Conservation (phyloP, 2,797 vertebrate species). For the Sphenodon punctatus region DNA sequence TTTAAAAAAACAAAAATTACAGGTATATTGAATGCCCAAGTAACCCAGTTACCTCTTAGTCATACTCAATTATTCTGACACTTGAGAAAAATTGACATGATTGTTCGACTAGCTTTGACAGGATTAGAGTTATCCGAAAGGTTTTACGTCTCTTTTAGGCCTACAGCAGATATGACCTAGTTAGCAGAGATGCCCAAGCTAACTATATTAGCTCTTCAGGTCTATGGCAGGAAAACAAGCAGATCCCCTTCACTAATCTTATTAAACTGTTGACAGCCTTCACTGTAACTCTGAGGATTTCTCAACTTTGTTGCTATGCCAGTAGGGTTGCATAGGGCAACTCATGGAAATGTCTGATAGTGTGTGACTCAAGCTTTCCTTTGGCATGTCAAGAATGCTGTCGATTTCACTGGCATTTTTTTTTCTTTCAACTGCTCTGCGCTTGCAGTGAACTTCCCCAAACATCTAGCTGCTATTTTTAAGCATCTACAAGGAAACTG, state of each 20-base stretch:
- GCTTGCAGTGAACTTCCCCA: constrained; percentile 36
- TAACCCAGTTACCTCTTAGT: constrained; percentile 31
- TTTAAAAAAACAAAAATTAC: background rate
- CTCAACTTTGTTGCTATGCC: constrained; percentile 44
- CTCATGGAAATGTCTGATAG: constrained; percentile 21
- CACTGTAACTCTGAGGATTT: background rate
- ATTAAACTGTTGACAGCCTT: constrained; percentile 60
- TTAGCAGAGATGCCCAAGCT: constrained; percentile 36
- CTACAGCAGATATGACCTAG: constrained; percentile 59
- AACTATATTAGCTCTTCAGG: constrained; percentile 17
- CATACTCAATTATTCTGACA: constrained; percentile 54
- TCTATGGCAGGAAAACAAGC: constrained; percentile 34
- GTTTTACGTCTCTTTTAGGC: constrained; percentile 24
- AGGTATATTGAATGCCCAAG: constrained; percentile 3
- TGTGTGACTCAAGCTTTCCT: background rate
- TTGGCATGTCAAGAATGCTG: background rate
- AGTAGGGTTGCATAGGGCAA: background rate
- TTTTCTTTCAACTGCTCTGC: constrained; percentile 24
- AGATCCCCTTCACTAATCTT: constrained; percentile 54
- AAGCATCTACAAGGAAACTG: constrained; percentile 46
- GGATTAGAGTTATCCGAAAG: constrained; percentile 43
- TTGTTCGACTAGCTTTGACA: constrained; percentile 13
- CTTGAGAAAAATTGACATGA: constrained; percentile 19
- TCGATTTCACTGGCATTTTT: constrained; percentile 36
- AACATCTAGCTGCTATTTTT: constrained; percentile 50